Conservation (phyloP, 2,888 invertebrate species). For the Atherix ibis region DNA sequence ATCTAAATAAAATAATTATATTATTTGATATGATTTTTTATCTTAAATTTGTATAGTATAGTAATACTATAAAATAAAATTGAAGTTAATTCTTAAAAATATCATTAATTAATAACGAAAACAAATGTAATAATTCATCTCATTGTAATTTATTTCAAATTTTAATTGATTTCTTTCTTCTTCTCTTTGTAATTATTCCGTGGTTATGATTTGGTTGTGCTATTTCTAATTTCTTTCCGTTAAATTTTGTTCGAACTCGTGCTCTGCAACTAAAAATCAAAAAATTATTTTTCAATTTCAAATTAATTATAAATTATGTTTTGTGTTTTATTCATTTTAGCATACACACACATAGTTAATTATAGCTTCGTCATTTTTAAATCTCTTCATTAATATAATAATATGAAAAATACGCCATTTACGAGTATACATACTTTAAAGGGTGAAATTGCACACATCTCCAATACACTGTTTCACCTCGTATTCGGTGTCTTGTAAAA, state of each 20-base stretch:
- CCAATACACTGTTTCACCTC: constrained; percentile 25
- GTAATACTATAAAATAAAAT: neutral
- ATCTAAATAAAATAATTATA: neutral
- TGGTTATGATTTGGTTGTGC: constrained; percentile 22
- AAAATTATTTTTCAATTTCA: too few relatives aligned
- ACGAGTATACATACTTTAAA: constrained; percentile 16
- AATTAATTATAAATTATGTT: too few relatives aligned
- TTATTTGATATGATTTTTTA: neutral
- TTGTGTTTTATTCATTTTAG: too few relatives aligned
- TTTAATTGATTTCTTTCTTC: constrained; percentile 23
- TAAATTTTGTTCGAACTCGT: constrained; percentile 19
- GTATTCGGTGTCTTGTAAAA: constrained; percentile 21
- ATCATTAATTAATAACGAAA: too few relatives aligned
- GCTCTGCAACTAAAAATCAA: constrained; percentile 18
- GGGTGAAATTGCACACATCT: constrained; percentile 25
- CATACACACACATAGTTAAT: too few relatives aligned
- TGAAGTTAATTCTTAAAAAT: too few relatives aligned
- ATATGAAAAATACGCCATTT: neutral
- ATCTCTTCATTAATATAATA: neutral
- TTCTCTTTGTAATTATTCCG: constrained; percentile 17
- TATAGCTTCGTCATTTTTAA: too few relatives aligned
- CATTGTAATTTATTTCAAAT: too few relatives aligned
- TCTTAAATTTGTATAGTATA: neutral
- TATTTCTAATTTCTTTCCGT: constrained; percentile 20
- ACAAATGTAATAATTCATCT: too few relatives aligned